phyloP scores from a whole-genome alignment of 2,888 invertebrate genomes.

The Bimastos eiseni region DNA sequence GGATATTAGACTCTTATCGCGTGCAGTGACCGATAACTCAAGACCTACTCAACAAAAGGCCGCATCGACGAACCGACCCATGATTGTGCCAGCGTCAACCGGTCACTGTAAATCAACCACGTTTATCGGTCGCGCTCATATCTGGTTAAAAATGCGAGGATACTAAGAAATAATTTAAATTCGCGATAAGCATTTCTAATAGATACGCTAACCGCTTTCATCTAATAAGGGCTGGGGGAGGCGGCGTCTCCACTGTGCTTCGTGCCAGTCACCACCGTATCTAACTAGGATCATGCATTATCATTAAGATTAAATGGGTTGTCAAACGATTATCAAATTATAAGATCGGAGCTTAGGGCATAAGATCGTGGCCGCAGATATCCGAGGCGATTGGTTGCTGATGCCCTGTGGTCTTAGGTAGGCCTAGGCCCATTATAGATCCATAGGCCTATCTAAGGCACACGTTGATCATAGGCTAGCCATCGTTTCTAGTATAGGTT shows the following conservation, averaged over 20 bases:
- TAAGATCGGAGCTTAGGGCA: not conserved
- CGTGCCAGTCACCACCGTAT: conserved; percentile 4
- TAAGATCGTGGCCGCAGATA: not conserved
- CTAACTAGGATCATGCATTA: not conserved
- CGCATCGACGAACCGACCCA: not conserved
- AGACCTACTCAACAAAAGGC: conserved; percentile 13
- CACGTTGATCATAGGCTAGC: not conserved
- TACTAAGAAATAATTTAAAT: not conserved
- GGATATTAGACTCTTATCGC: conserved; percentile 13
- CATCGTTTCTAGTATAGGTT: not conserved
- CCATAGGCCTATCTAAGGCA: not conserved
- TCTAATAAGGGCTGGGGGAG: not conserved
- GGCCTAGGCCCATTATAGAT: not conserved
- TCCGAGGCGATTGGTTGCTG: not conserved
- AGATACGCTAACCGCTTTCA: not conserved
- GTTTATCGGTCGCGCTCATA: not conserved
- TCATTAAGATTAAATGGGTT: not conserved
- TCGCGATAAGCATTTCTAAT: not conserved
- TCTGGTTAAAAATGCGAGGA: conserved; percentile 1
- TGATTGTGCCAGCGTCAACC: not conserved
- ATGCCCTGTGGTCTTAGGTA: not conserved
- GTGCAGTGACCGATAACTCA: conserved; percentile 7
- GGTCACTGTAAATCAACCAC: conserved; percentile 6
- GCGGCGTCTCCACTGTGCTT: not conserved
- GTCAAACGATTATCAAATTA: not conserved